These are phyloP conservation scores for Linnaemya vulpina DNA, from an alignment of 2,888 invertebrate genomes.

Conservation along the genomic window DNA sequence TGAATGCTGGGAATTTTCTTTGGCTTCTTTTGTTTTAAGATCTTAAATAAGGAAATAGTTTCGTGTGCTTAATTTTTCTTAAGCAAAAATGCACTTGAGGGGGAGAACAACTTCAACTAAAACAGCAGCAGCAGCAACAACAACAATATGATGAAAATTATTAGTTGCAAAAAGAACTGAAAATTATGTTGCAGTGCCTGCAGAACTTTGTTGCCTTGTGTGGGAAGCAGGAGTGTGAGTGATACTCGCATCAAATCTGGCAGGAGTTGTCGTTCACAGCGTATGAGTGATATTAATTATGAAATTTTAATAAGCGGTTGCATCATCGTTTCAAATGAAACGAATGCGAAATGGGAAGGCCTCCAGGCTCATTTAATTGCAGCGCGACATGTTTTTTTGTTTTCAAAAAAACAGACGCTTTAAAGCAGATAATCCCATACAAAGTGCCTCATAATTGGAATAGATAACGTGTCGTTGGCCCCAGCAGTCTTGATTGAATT, in stretches of 20 bases:
- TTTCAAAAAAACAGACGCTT: too few relatives aligned
- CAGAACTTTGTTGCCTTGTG: neutral
- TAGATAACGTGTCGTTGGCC: too few relatives aligned
- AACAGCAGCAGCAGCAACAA: neutral
- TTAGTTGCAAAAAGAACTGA: neutral
- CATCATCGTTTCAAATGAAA: neutral
- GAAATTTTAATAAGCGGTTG: constrained; percentile 20
- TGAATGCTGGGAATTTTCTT: constrained; percentile 44
- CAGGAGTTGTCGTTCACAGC: neutral
- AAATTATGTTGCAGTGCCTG: neutral
- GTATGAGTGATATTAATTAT: constrained; percentile 54
- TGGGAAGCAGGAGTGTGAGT: constrained; percentile 1
- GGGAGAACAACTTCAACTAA: constrained; percentile 9
- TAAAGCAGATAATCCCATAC: too few relatives aligned
- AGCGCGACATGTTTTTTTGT: neutral
- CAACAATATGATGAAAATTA: neutral
- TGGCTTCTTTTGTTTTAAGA: neutral
- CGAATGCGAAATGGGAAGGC: neutral
- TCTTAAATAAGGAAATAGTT: constrained; percentile 54
- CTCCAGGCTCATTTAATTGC: neutral
- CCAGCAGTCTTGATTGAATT: too few relatives aligned
- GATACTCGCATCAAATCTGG: neutral
- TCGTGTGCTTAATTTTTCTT: constrained; percentile 3
- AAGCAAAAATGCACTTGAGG: constrained; percentile 31
- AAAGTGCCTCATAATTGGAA: too few relatives aligned